Evolutionary conservation across 2,888 invertebrate species (phyloP), one percentile per base, ranked within the genome.

Genomic region (Cephonodes hylas): DNA sequence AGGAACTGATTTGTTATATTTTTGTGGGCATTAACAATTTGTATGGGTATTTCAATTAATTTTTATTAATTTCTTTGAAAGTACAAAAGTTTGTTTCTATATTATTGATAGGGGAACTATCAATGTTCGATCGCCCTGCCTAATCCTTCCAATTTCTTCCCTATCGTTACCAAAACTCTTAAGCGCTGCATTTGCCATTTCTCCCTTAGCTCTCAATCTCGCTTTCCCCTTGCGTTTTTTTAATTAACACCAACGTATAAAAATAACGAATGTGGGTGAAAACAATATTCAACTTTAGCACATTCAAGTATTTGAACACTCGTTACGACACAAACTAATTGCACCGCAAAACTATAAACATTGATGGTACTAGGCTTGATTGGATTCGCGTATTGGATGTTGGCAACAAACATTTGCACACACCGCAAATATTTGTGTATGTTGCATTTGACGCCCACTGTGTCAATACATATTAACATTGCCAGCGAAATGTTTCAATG

Each of bases 371-470:
- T 53, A 10, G 27, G 10, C 10, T 27, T 31, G 53, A 53, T 53
- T 53, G 53, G 53, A 18, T 31, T 53, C 31, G 27, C 53, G 53
- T 18, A 53, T 31, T 53, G 53, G 53, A 53, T 31, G 18, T 31
- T 53, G 53, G 31, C 31, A 18, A 53, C 53, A 53, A 53, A 53
- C 31, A 27, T 31, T 53, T 53, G 53, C 53, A 1, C 18, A 15
- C 53, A 31, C 27, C 27, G 31, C 53, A 53, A 53, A 53, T 31
- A 53, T 53, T 53, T 31, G 31, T 27, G 25, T 31, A 31, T 2
- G 45, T 53, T 53, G 18, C 48, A 53, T 27, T 53, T 53, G 27
- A 53, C 27, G 27, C 48, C 48, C 27, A 18, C 15, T 27, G 25
- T 53, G 27, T 53, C 48, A 25, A n/a, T 15, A 18, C 6, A 25